Evolutionary conservation across 2,113 vertebrate species (phyloP).

Genomic region (Baryphthengus martii): DNA sequence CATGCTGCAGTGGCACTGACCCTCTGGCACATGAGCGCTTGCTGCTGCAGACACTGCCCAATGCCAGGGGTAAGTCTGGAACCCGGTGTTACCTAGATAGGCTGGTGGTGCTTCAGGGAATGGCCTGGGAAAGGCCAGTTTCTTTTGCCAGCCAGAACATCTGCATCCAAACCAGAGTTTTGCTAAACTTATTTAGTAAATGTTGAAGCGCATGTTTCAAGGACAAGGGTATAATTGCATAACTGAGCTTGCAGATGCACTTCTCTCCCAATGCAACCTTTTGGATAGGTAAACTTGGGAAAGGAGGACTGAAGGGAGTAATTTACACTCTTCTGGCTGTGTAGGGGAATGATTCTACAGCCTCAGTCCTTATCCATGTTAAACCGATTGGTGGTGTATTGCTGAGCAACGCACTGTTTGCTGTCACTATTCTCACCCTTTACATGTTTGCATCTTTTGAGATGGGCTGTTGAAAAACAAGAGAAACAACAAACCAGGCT

Average conservation of each 20-base stretch:
- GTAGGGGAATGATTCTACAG: neutral
- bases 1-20: neutral
- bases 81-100: neutral
- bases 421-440: neutral
- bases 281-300: neutral
- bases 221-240: neutral
- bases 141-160: neutral
- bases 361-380: neutral
- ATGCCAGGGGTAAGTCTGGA: neutral
- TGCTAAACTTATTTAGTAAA: neutral
- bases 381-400: rapidly evolving
- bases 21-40: rapidly evolving
- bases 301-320: neutral
- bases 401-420: neutral
- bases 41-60: too few species aligned
- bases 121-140: neutral
- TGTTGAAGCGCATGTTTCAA: neutral
- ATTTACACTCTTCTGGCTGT: neutral
- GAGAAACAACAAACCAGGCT: neutral
- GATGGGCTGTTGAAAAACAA: neutral
- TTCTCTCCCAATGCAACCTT: neutral
- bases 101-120: neutral
- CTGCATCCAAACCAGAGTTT: neutral
- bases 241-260: neutral
- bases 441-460: neutral